Conservation (phyloP, 30 jellyfish, hydroid and myxozoan species). For the Pseudorhiza aurosa region DNA sequence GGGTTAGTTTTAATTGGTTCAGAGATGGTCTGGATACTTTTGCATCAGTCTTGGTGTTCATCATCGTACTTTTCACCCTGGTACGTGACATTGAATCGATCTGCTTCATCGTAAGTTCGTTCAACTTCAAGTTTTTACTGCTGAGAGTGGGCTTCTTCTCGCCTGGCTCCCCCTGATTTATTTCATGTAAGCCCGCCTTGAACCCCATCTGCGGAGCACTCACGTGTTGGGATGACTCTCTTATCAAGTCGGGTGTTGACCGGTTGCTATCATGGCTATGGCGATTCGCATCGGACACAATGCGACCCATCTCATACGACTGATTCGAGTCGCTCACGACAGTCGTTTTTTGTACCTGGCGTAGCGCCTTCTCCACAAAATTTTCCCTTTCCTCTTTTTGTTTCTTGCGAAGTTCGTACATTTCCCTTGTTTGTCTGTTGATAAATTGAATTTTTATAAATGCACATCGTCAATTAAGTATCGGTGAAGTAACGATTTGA, state of each 20-base stretch:
- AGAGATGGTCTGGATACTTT: conserved; percentile 85
- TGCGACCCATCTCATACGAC: conserved; percentile 18
- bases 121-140: conserved; percentile 34
- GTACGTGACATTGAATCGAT: conserved; percentile 80
- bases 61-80: conserved; percentile 37
- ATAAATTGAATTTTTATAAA: no score
- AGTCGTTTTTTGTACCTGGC: conserved; percentile 44
- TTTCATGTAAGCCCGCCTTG: conserved; percentile 6
- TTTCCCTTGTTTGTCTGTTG: conserved; percentile 83
- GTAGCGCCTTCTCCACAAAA: conserved; percentile 46
- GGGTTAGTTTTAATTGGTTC: conserved; percentile 80
- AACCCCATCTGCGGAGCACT: conserved; percentile 9
- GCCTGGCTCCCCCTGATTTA: conserved; percentile 31
- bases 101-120: conserved; percentile 75
- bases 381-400: conserved; percentile 74
- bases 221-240: neutral
- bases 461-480: no score
- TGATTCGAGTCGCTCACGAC: conserved; percentile 25
- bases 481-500: no score
- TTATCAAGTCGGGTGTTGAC: conserved; percentile 41
- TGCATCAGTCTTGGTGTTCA: conserved; percentile 68
- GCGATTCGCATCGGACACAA: neutral
- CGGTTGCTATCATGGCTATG: conserved; percentile 18
- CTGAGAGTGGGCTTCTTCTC: conserved; percentile 43
- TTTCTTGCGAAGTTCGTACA: conserved; percentile 57